phyloP scores from a whole-genome alignment of 2,888 invertebrate species.

The Nephrotoma flavescens region DNA sequence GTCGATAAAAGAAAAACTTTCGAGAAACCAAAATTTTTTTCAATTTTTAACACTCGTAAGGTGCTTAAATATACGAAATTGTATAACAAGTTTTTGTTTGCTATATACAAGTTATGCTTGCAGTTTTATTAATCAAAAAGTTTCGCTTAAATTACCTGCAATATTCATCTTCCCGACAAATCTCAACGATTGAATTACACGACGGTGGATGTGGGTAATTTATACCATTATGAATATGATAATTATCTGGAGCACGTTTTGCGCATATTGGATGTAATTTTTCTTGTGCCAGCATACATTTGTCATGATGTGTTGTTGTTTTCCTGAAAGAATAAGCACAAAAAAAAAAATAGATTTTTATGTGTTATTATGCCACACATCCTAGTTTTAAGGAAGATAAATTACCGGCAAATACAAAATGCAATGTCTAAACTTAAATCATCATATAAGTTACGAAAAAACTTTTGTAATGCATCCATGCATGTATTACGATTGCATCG shows the following conservation, averaged over 20 bases:
- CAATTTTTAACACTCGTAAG: background rate
- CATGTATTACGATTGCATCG: constrained; percentile 74
- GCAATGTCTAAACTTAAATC: constrained; percentile 80
- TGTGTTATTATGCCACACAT: background rate
- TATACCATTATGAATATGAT: constrained; percentile 32
- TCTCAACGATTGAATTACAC: constrained; percentile 70
- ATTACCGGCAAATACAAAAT: constrained; percentile 84
- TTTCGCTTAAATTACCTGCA: constrained; percentile 49
- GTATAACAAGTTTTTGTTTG: background rate
- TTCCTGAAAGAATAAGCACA: background rate
- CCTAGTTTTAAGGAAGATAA: background rate
- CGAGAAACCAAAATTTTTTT: background rate
- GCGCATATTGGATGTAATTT: constrained; percentile 81
- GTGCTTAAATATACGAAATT: background rate
- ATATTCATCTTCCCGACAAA: constrained; percentile 64
- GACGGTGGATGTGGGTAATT: constrained; percentile 56
- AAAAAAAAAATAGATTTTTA: background rate
- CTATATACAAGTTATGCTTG: background rate
- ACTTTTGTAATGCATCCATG: constrained; percentile 72
- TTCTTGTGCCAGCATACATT: constrained; percentile 80
- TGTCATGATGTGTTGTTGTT: constrained; percentile 53
- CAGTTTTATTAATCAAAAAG: background rate
- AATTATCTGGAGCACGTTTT: constrained; percentile 53
- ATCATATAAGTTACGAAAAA: constrained; percentile 67
- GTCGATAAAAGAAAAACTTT: background rate